These are phyloP conservation scores for Ophion costatus DNA, from an alignment of 2,888 invertebrate genomes.

Conservation along the genomic window DNA sequence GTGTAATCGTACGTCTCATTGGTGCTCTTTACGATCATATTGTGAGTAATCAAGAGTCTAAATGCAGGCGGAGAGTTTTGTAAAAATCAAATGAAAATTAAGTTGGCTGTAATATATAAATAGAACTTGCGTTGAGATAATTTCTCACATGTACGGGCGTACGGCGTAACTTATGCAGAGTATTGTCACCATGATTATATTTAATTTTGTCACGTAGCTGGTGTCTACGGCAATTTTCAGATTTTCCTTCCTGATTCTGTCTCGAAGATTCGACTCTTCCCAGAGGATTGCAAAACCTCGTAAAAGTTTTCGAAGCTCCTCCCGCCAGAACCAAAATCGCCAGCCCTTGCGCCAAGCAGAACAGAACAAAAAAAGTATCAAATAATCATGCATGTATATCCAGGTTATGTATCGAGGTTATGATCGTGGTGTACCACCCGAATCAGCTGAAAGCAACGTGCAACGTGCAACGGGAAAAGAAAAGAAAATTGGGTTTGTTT, in stretches of 20 bases:
- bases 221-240: conserved; percentile 17
- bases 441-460: neutral
- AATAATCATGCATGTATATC: neutral
- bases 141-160: conserved; percentile 44
- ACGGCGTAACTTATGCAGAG: conserved; percentile 38
- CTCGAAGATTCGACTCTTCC: conserved; percentile 36
- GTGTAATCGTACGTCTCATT: conserved; percentile 47
- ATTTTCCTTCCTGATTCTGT: conserved; percentile 29
- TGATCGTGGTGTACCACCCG: no score
- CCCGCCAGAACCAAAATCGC: conserved; percentile 38
- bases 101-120: neutral
- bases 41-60: neutral
- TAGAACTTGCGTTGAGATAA: neutral
- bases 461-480: neutral
- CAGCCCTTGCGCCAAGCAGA: conserved; percentile 12
- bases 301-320: conserved; percentile 23
- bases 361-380: neutral
- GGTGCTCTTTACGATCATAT: neutral
- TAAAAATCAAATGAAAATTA: no score
- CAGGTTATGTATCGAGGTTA: no score
- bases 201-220: conserved; percentile 21
- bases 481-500: neutral
- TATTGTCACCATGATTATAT: conserved; percentile 31
- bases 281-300: conserved; percentile 40
- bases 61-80: neutral